A percentile compares a stretch with the other conserved stretches of the same genome.
These are phyloP conservation scores for Carduelis carduelis DNA, from an alignment of 2,797 vertebrate species.

Conservation along the genomic window DNA sequence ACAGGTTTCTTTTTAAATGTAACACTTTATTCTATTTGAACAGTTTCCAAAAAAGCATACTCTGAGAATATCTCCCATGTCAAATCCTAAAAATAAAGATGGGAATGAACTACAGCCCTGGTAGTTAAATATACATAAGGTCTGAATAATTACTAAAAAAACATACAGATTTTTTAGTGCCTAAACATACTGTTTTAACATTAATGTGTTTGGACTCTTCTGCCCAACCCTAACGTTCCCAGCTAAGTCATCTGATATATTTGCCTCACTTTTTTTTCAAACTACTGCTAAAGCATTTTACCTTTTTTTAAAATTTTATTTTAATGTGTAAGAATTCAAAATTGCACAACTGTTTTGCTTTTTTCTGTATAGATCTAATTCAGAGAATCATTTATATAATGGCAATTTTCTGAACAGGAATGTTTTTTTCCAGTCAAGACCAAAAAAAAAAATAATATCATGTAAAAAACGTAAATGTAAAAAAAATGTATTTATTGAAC, in stretches of 20 bases:
- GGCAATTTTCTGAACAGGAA: background rate
- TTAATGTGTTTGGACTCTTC: background rate
- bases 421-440: background rate
- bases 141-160: background rate
- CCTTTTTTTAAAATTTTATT: background rate
- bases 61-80: background rate
- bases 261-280: background rate
- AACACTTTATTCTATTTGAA: background rate
- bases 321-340: background rate
- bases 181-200: background rate
- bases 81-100: background rate
- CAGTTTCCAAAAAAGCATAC: background rate
- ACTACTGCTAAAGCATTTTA: background rate
- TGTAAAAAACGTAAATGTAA: background rate
- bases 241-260: background rate
- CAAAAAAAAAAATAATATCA: background rate
- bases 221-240: background rate
- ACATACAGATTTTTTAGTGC: background rate
- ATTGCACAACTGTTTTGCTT: background rate
- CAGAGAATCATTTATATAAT: background rate
- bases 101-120: background rate
- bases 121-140: background rate
- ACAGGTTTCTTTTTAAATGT: background rate
- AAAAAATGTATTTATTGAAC: background rate
- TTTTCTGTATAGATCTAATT: background rate